Base-by-base conservation (phyloP, 2,797 vertebrate genomes). In the Pteronotus mesoamericanus region DNA sequence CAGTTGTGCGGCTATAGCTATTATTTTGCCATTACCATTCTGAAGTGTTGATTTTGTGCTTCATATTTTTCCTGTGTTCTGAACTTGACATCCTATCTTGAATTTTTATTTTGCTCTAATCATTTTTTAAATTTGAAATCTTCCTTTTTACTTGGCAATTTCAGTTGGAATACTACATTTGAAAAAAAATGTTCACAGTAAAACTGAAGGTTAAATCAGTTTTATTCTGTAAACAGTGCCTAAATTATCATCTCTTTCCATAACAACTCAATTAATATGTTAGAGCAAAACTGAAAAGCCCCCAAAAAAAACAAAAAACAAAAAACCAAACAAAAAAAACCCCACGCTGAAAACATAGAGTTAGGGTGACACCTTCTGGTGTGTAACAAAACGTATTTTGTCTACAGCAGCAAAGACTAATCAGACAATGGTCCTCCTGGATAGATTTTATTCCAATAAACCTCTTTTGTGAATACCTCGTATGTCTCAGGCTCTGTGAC, bases 341-440 rank as follows among this genome's bases (percentile, higher is more conserved):
- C 0, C n/a, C 0, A 1, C 0, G n/a, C 5, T 69, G 55, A 66
- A 93, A 96, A 51, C 37, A 12, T 91, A 96, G 98, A 89, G n/a
- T 96, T 72, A 75, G 79, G 53, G 96, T 93, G 98, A 98, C 98
- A 98, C 95, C 98, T 98, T 48, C 98, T 98, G 98, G 98, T 46
- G 80, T 5, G 0, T 16, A 48, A 19, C 51, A 59, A 42, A 24
- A 29, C 9, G n/a, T 18, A 37, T 59, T 91, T 19, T 3, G 39
- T 64, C 12, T 48, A 39, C 69, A 71, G 3, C 48, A 69, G 26
- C 44, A 1, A 61, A 4, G 94, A 2, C 2, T 0, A 37, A 82
- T 57, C 32, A 93, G 10, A 74, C 48, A 39, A 82, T 9, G 44
- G 44, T 57, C 21, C 44, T 34, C 19, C 15, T 0, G 1, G 44